These are phyloP conservation scores for Drosophila borealis DNA, from an alignment of 2,888 invertebrate species.

Conservation along the genomic window DNA sequence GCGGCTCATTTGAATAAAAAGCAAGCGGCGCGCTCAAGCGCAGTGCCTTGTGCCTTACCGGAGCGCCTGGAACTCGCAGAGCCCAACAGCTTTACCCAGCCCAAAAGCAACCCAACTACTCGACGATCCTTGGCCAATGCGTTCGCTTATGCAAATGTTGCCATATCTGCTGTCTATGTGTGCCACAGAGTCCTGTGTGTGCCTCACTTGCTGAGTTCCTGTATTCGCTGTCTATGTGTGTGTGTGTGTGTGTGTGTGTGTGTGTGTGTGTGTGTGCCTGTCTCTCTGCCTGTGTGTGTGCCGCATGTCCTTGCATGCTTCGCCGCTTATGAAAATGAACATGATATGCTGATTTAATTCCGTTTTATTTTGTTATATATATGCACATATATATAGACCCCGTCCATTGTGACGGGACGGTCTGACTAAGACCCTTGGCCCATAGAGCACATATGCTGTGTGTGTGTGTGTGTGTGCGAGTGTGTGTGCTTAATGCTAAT, in stretches of 20 bases:
- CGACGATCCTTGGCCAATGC: conserved; percentile 37
- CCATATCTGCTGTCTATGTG: conserved; percentile 18
- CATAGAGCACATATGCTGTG: conserved; percentile 49
- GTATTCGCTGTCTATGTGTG: too few species aligned
- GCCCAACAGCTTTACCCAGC: conserved; percentile 18
- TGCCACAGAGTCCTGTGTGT: conserved; percentile 16
- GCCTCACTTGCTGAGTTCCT: too few species aligned
- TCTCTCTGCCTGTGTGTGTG: conserved; percentile 3
- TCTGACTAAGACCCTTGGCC: conserved; percentile 39
- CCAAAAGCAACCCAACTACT: conserved; percentile 5
- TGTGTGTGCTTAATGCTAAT: conserved; percentile 52
- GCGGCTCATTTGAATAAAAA: conserved; percentile 38
- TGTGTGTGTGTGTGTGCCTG: too few species aligned
- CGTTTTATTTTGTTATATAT: conserved; percentile 17
- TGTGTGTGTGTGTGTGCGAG: conserved; percentile 18
- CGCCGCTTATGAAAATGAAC: conserved; percentile 74
- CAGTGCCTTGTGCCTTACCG: conserved; percentile 43
- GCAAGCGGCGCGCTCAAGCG: conserved; percentile 63
- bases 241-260: too few species aligned
- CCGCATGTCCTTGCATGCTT: conserved; percentile 67
- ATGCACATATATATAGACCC: background rate
- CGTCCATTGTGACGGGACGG: conserved; percentile 40
- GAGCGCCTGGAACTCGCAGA: conserved; percentile 19
- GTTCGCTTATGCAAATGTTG: conserved; percentile 68
- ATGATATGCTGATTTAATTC: conserved; percentile 75